phyloP scores from a whole-genome alignment of 2,113 vertebrate genomes.

The Nannobrachium achirus region DNA sequence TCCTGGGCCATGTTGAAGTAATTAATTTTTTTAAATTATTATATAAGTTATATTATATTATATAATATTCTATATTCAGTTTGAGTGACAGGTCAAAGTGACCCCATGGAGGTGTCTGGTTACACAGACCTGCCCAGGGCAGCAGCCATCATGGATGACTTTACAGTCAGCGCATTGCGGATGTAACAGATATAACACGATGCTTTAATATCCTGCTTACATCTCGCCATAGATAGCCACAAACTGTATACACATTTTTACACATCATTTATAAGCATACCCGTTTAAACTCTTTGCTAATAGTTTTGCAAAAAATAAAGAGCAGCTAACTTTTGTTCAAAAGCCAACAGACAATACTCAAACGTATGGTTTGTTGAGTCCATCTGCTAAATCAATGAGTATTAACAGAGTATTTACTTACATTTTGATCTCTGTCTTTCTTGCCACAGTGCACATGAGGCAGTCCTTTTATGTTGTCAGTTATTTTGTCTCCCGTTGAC shows the following conservation, averaged over 20 bases:
- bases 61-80: not conserved
- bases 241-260: not conserved
- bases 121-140: constrained; percentile 40
- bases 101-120: not conserved
- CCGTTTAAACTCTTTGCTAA: too few species aligned
- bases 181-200: constrained; percentile 55
- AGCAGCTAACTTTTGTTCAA: too few species aligned
- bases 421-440: constrained; percentile 11
- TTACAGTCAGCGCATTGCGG: constrained; percentile 55
- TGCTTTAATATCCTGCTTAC: constrained; percentile 1
- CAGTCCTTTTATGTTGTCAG: constrained; percentile 2
- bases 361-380: too few species aligned
- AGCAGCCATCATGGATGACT: constrained; percentile 5
- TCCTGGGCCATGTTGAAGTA: not conserved
- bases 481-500: constrained; percentile 15
- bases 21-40: not conserved
- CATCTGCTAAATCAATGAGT: not conserved
- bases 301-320: too few species aligned
- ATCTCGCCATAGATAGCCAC: constrained; percentile 1
- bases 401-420: constrained; percentile 43
- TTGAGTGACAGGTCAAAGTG: constrained; percentile 5
- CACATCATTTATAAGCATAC: not conserved
- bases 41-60: not conserved
- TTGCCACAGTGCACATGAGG: not conserved
- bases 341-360: too few species aligned